Evolutionary conservation across 2,797 vertebrate species (phyloP), one percentile per base, ranked within the genome.

Genomic region (Paratrypauchen microcephalus): DNA sequence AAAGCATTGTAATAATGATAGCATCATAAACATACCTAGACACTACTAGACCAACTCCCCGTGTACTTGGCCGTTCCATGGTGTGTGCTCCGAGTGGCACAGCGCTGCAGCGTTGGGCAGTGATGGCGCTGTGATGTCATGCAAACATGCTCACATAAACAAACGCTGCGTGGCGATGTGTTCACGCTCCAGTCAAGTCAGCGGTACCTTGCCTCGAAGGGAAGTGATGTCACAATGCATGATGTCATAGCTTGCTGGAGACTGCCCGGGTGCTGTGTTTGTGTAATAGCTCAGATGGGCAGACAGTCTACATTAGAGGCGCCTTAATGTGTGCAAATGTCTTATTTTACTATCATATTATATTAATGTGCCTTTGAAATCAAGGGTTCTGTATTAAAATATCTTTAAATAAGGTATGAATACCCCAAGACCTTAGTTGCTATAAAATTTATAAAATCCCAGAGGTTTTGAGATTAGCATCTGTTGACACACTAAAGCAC

Each of bases 181-280:
- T 83, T 88, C 60, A 76, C 59, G 75, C 84, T 88, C 87, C 74
- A 84, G 60, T 88, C 74, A 74, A 82, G 77, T 86, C 75, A 86
- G 80, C 74, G 19, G 58, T 81, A 83, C 88, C 80, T 89, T 86
- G 89, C 87, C 91, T 87, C 72, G 55, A 64, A 91, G 91, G 84
- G 76, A 84, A 88, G 81, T 89, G 85, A 91, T 90, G 91, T 89
- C 91, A 87, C 83, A 83, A 79, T 69, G 68, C 75, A 88, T 88
- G 87, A 87, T 87, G 83, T 91, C 88, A 87, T 79, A 83, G 59
- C 60, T 72, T 48, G 89, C 76, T 67, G 50, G 67, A 78, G 73
- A 73, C 76, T 75, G 76, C 70, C 78, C 82, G 77, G 55, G 26
- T 57, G 79, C 56, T 74, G 76, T 76, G 65, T 86, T 80, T 83